Evolutionary conservation across 1,140 invertebrate genomes (phyloP), one percentile per base, ranked within the genome.

Genomic region (Caenorhabditis remanei): DNA sequence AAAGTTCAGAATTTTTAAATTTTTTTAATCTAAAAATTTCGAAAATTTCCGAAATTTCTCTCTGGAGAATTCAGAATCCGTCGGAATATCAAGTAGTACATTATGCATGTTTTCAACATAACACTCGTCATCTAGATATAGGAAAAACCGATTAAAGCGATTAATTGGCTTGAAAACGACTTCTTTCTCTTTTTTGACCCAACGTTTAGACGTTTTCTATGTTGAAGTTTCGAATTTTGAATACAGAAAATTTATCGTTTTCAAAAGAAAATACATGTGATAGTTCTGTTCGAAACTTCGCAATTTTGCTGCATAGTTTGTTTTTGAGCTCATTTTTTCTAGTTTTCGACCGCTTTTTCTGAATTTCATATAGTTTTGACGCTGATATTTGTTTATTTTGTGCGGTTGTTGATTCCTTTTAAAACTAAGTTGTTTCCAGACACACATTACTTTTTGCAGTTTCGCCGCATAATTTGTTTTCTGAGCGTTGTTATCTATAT

Each of bases 81-180:
- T n/a, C n/a, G n/a, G n/a, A n/a, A n/a, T n/a, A n/a, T n/a, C n/a
- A 65, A 65, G 63, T 40, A 65, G 63, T 65, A 65, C 63, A 9
- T 71, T 46, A 71, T 71, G 40, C 65, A 71, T 71, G 65, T 71
- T 71, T 65, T 65, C 63, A 21, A 41, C 63, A 65, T 16, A 13
- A 65, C n/a, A n/a, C 56, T 14, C 16, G 24, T 24, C 21, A 65
- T 65, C 40, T n/a, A 32, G 32, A 32, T 32, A 32, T 32, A 32
- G 63, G 3, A 9, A 65, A 41, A 7, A 40, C 63, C 63, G 3
- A 65, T 65, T 32, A 32, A 65, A 65, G 40, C 63, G 63, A 65
- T 65, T 65, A 65, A 65, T 65, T 40, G 63, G 0, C 21, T 65
- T 40, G 21, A 40, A 65, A 40, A 65, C 9, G 21, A 40, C 40